Evolutionary conservation across 2,113 vertebrate species (phyloP).

Genomic region (Hemicordylus capensis): DNA sequence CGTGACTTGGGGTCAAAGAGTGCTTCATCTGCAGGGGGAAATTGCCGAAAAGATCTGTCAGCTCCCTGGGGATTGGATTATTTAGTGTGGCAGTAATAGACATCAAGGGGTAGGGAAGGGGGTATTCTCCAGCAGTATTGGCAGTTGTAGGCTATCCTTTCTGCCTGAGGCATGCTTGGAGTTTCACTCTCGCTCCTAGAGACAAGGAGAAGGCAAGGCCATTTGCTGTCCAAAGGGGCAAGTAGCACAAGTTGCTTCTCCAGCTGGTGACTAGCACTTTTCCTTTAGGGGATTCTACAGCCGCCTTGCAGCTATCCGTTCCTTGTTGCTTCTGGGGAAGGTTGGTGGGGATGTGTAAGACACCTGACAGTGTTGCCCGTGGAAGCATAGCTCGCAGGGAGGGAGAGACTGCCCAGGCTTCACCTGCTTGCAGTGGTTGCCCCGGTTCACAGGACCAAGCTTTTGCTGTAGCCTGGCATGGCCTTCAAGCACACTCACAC

Average conservation of each 20-base stretch:
- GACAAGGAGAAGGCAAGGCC: too few species aligned
- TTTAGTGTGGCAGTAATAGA: not conserved
- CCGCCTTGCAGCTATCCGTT: not conserved
- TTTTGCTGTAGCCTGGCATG: not conserved
- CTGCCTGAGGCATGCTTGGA: not conserved
- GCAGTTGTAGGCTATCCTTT: not conserved
- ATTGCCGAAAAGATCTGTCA: not conserved
- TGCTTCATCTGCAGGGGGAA: not conserved
- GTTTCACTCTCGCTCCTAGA: not conserved
- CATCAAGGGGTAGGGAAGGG: accelerated
- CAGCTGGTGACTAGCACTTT: not conserved
- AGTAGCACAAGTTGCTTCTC: too few species aligned
- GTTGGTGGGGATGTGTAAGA: too few species aligned
- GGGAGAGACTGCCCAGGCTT: too few species aligned
- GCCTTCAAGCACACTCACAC: not conserved
- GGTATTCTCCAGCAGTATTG: not conserved
- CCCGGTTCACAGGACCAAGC: not conserved
- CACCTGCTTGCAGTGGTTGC: not conserved
- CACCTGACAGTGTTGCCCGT: not conserved
- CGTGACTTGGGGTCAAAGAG: not conserved
- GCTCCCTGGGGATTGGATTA: not conserved
- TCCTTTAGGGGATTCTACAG: too few species aligned
- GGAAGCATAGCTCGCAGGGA: not conserved
- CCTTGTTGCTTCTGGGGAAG: not conserved
- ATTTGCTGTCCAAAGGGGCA: not conserved